Evolutionary conservation across 2,797 vertebrate species (phyloP).

Genomic region (Scomberomorus guttatus): DNA sequence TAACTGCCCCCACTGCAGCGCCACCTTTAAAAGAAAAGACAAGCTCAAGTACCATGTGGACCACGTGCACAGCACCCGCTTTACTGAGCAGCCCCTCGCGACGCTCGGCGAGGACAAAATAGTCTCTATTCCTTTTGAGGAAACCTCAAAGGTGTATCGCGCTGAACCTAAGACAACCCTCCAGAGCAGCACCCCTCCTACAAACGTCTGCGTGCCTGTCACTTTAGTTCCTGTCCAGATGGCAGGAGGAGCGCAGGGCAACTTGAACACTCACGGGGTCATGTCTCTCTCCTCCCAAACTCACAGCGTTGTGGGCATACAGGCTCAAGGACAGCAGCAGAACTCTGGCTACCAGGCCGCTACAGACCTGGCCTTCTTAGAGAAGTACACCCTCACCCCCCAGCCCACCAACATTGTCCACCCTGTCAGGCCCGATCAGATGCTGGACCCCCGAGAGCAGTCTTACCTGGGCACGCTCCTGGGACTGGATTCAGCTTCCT

Average conservation of each 20-base stretch:
- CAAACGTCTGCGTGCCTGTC: conserved; percentile 85
- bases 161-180: conserved; percentile 70
- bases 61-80: conserved; percentile 92
- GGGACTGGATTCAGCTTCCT: conserved; percentile 89
- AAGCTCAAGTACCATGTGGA: conserved; percentile 98
- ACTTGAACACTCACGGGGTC: conserved; percentile 77
- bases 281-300: conserved; percentile 74
- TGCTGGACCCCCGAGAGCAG: conserved; percentile 94
- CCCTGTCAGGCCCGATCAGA: conserved; percentile 93
- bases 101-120: conserved; percentile 83
- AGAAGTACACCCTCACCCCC: conserved; percentile 97
- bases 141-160: conserved; percentile 75
- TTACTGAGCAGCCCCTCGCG: conserved; percentile 80
- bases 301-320: conserved; percentile 71
- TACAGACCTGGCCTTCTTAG: conserved; percentile 93
- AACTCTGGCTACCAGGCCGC: conserved; percentile 87
- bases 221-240: conserved; percentile 82
- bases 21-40: conserved; percentile 98
- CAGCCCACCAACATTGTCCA: conserved; percentile 94
- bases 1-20: conserved; percentile 95
- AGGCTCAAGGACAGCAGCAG: conserved; percentile 81
- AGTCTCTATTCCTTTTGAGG: conserved; percentile 80
- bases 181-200: conserved; percentile 80
- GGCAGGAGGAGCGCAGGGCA: conserved; percentile 65
- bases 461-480: conserved; percentile 95